Evolutionary conservation across 2,888 invertebrate genomes (phyloP).

Genomic region (Lasioglossum leucozonium): DNA sequence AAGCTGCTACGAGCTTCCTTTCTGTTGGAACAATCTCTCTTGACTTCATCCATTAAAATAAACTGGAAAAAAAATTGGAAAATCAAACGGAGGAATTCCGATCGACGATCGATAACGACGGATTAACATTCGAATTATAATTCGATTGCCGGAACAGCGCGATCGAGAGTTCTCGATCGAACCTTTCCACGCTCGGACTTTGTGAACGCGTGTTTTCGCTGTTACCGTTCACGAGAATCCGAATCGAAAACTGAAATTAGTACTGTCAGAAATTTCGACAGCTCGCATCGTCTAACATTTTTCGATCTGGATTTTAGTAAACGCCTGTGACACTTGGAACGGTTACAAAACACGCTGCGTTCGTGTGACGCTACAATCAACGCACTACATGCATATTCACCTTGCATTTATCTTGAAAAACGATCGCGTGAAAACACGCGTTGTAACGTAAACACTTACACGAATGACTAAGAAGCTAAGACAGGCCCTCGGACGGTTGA

Average conservation of each 20-base stretch:
- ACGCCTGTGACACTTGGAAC: not conserved
- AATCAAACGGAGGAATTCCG: not conserved
- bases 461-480: not conserved
- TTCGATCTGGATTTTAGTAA: not conserved
- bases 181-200: not conserved
- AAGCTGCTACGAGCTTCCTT: conserved; percentile 67
- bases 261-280: not conserved
- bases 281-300: not conserved
- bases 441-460: conserved; percentile 4
- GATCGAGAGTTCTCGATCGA: not conserved
- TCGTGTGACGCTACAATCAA: not conserved
- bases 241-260: not conserved
- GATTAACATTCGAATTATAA: too few species aligned
- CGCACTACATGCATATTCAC: not conserved
- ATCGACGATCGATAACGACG: not conserved
- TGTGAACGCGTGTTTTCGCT: not conserved
- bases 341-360: not conserved
- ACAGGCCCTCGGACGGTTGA: not conserved
- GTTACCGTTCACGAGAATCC: not conserved
- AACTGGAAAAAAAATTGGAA: conserved; percentile 45
- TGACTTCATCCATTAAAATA: conserved; percentile 82
- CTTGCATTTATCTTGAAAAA: not conserved
- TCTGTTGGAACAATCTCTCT: conserved; percentile 70
- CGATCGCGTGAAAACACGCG: not conserved
- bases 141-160: not conserved